Base-by-base conservation (phyloP, 2,797 vertebrate genomes). In the Anguilla megastoma region DNA sequence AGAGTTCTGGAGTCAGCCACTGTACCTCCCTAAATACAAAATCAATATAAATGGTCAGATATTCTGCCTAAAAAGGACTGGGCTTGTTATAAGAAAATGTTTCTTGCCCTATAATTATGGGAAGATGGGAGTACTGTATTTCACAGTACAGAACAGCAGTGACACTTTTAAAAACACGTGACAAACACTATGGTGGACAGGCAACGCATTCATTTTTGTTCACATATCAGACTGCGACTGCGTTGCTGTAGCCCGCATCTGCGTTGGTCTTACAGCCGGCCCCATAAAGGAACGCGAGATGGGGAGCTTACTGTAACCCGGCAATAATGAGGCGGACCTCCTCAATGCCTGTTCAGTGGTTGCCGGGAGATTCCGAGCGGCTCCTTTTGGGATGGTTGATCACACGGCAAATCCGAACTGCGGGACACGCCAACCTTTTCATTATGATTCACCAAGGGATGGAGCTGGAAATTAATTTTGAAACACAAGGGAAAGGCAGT, bases 311-410 rank as follows among this genome's bases (percentile, higher is more conserved):
- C 86, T 76, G 86, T 87, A 90, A 89, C 89, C 4, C 36, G 56
- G 86, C 18, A 60, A 83, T 87, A 89, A 89, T 86, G 86, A 89
- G 89, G 85, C 87, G 91, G 91, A 18, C 89, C 60, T 87, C 86
- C 90, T 92, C 89, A 45, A 80, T 89, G 91, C 91, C 92, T 89
- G 91, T 89, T 92, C 89, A 90, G 91, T 88, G 89, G 89, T 87
- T 90, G 91, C 91, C 87, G 90, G 91, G 90, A 91, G 91, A 94
- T 95, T 94, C 92, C 91, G 93, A 92, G 90, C 60, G 79, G 86
- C 89, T 92, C 90, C 88, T 85, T 79, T 86, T 88, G 89, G 89
- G 16, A 1, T 86, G 69, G 84, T 87, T 88, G 91, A 89, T 88
- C 85, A 27, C 87, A 88, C 87, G 90, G 89, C 87, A 88, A 91